Base-by-base conservation (phyloP, 92 coral and sea anemone species). In the Bergia puertoricense region DNA sequence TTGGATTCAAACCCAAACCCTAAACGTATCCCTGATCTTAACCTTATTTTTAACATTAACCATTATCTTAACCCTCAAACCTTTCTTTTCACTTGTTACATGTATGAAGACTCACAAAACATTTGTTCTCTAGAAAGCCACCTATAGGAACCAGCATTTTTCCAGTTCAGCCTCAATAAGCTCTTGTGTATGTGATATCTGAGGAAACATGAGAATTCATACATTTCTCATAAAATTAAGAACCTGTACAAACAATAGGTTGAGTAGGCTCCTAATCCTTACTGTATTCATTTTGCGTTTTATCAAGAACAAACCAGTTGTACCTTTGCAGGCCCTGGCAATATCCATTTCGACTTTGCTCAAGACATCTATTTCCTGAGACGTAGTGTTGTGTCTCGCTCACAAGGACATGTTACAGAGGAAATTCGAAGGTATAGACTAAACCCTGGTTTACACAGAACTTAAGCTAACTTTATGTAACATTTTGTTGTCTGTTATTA, bases 261-360 rank as follows among this genome's bases (percentile, higher is more conserved):
- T 54, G 59, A 54, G 9, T 7, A 48, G 54, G 54, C 9, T 13
- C 30, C 14, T 41, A 8, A 5, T 71, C 8, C 30, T 42, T 42
- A 38, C 50, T 46, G 22, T 48, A 14, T n/a, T 46, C 11, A 3
- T 85, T 76, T 85, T 59, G 39, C 45, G 6, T 2, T 44, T 57
- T 30, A 22, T 68, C 68, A 65, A 22, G 1, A 23, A 15, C 73
- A 69, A 68, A 5, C 13, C 51, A 15, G 2, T 45, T 56, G 41
- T 54, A 23, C 71, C 69, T 18, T 80, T 86, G 8, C 77, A 96
- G 99, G 98, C 76, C 98, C 99, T 22, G 99, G 98, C 0, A 96
- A 93, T 81, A 88, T 93, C 39, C 96, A 97, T 86, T 97, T 93
- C 88, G 98, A 97, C 89, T 91, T 95, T 92, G 99, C 93, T 44